Evolutionary conservation across 2,113 vertebrate species (phyloP).

Genomic region (human): GRCh38 chr17:13628501-13629000

Average conservation of each 20-base stretch:
- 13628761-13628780: neutral
- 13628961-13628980: neutral
- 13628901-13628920: neutral
- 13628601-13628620: no score
- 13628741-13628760: neutral
- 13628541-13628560: no score
- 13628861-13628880: neutral
- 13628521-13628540: no score
- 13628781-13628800: neutral
- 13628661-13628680: no score
- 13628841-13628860: neutral
- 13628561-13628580: no score
- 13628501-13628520: no score
- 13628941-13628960: neutral
- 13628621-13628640: fast-evolving
- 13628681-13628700: no score
- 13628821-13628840: neutral
- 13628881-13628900: neutral
- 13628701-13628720: neutral
- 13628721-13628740: neutral
- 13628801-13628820: neutral
- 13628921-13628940: neutral
- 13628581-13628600: no score
- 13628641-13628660: no score
- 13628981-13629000: neutral